Conservation (phyloP, 2,113 vertebrate genomes). For the Eurystomus gularis region DNA sequence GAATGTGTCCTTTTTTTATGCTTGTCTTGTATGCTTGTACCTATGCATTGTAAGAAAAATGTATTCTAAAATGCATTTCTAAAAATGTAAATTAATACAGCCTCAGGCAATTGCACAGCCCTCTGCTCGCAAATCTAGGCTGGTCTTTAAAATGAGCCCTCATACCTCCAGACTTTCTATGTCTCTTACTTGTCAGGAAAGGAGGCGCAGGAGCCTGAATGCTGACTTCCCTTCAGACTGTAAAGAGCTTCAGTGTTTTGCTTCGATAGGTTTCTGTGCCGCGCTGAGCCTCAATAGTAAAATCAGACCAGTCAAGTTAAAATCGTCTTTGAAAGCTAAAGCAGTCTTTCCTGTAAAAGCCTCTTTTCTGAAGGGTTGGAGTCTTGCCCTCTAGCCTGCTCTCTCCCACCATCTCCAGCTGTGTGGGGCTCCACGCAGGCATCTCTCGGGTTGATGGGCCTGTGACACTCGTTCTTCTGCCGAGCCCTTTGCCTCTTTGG, state of each 20-base stretch:
- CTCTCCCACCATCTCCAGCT: fast-evolving
- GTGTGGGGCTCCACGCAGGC: background rate
- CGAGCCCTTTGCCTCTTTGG: background rate
- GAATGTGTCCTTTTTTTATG: background rate
- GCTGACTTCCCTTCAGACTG: background rate
- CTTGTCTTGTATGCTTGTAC: background rate
- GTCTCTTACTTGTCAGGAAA: background rate
- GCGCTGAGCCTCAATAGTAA: background rate
- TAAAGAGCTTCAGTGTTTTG: background rate
- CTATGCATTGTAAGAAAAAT: background rate
- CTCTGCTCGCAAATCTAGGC: background rate
- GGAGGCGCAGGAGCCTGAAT: background rate
- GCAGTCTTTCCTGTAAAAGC: background rate
- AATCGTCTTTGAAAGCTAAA: background rate
- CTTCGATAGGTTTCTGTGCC: constrained; percentile 25
- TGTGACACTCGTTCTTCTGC: background rate
- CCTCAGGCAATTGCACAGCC: background rate
- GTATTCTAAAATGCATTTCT: background rate
- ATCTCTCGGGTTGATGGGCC: background rate
- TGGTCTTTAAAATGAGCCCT: constrained; percentile 15
- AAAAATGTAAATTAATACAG: constrained; percentile 34
- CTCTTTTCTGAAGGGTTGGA: background rate
- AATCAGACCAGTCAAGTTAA: background rate
- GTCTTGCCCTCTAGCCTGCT: background rate
- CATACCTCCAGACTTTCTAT: background rate